These are phyloP conservation scores for Porphyrio hochstetteri DNA, from an alignment of 2,113 vertebrate species.

Conservation along the genomic window DNA sequence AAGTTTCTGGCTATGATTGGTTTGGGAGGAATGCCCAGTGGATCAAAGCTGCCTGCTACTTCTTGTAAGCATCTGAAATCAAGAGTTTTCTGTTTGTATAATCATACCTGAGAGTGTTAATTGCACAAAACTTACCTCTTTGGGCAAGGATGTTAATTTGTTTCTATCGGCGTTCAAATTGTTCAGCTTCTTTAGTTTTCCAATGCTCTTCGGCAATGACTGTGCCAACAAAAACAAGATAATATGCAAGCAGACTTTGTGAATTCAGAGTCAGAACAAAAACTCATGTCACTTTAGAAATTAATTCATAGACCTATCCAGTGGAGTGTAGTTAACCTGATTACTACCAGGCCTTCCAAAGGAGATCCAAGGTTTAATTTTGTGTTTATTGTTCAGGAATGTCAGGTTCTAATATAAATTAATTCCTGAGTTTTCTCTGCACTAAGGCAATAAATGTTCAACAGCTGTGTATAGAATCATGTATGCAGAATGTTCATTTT, in stretches of 20 bases:
- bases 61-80: neutral
- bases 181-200: constrained; percentile 93
- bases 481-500: neutral
- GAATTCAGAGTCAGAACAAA: neutral
- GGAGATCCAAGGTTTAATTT: neutral
- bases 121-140: constrained; percentile 84
- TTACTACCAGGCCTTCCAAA: neutral
- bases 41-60: neutral
- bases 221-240: constrained; percentile 51
- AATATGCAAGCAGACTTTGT: neutral
- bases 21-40: neutral
- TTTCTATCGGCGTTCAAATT: constrained; percentile 98
- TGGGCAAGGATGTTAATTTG: constrained; percentile 89
- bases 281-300: neutral
- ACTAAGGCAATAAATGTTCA: neutral
- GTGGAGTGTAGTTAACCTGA: neutral
- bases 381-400: neutral
- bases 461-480: neutral
- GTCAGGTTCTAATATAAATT: neutral
- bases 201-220: constrained; percentile 92
- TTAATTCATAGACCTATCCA: neutral
- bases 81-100: neutral
- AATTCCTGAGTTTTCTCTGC: neutral
- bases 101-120: neutral
- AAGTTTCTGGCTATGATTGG: neutral